A percentile compares a stretch with the other conserved stretches of the same genome.
phyloP scores from a whole-genome alignment of 2,113 vertebrate species.

The Triplophysa siluroides region DNA sequence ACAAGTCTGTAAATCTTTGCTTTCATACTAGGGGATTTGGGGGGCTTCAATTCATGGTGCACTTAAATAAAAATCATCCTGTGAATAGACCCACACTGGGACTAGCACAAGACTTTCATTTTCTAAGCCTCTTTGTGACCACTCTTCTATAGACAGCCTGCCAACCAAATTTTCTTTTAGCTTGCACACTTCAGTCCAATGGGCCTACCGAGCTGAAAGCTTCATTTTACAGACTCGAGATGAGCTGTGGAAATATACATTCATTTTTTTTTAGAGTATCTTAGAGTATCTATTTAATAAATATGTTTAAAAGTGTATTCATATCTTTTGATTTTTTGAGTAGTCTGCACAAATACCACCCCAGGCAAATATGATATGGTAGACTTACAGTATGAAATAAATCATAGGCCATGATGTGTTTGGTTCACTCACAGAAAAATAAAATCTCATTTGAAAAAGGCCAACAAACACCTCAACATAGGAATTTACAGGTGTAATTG shows the following conservation, averaged over 20 bases:
- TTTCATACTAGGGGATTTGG: background rate
- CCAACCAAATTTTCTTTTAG: constrained; percentile 14
- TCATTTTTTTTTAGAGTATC: too few relatives aligned
- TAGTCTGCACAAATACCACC: background rate
- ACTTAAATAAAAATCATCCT: background rate
- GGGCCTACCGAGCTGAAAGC: background rate
- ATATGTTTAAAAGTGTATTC: too few relatives aligned
- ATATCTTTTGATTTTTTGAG: too few relatives aligned
- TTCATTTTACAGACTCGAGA: background rate
- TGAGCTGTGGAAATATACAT: background rate
- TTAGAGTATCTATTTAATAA: too few relatives aligned
- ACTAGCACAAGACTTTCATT: background rate
- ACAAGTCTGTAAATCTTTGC: constrained; percentile 1
- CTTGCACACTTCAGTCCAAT: background rate
- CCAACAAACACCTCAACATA: background rate
- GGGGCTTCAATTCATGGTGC: constrained; percentile 3
- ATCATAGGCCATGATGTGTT: background rate
- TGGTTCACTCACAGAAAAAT: too few relatives aligned
- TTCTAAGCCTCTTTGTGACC: constrained; percentile 1
- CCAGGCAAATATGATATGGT: background rate
- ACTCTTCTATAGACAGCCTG: background rate
- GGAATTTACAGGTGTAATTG: background rate
- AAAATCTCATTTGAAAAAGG: constrained; percentile 1
- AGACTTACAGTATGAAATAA: background rate
- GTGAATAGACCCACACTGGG: constrained; percentile 7